Evolutionary conservation across 2,113 vertebrate species (phyloP), one percentile per base, ranked within the genome.

Genomic region (Nothoprocta perdicaria): DNA sequence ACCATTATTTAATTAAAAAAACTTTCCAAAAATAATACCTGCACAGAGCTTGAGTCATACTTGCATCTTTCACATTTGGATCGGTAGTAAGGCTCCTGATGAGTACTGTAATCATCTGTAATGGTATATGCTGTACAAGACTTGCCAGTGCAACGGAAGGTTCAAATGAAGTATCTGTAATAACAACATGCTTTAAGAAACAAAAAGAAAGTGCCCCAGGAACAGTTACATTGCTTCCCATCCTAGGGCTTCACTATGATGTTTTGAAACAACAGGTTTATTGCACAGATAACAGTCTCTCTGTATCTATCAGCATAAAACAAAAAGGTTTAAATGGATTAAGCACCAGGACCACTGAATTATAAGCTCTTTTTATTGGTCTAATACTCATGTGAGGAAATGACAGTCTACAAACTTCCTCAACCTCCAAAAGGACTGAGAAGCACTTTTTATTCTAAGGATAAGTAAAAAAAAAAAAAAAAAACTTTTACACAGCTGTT

Each of bases 81-180:
- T 99, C 99, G 14, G 99, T 99, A 80, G 99, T 99, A 94, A 99
- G 99, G 97, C 99, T 99, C 98, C 98, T 98, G 97, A 99, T 99
- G 81, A 99, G 99, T 88, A 99, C 98, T 35, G 98, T 98, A 91
- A 99, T 99, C 99, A 99, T 99, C 97, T 99, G 99, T 48, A 99
- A 96, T 22, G 99, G 99, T 96, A 99, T 99, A 96, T 99, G 98
- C 96, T 99, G 99, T 82, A 99, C 99, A 60, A 99, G 98, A 91
- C 99, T 99, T 91, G 99, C 99, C 87, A 99, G 96, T 22, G 99
- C 98, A 90, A 99, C 99, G n/a, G 99, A 99, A 52, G 99, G 99
- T 83, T 99, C 99, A 18, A 98, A 99, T 3, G 98, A 98, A 38
- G 98, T 97, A 92, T 99, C 99, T 99, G 87, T 11, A 67, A 91